Conservation (phyloP, 2,888 invertebrate species). For the Norana najaformis region DNA sequence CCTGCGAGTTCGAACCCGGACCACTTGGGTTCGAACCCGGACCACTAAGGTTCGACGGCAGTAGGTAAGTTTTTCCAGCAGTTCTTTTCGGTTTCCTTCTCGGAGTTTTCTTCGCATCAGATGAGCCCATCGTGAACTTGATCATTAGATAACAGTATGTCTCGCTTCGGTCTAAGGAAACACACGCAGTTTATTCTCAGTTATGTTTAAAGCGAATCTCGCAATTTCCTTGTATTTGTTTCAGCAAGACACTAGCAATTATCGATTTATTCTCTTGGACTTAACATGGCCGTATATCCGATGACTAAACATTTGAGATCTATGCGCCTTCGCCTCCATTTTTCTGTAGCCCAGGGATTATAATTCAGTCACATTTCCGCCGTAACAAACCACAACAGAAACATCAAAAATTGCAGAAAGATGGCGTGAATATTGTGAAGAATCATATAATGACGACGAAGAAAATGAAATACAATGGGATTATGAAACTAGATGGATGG, state of each 20-base stretch:
- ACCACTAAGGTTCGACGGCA: background rate
- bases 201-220: background rate
- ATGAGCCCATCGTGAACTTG: constrained; percentile 31
- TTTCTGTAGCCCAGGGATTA: background rate
- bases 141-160: constrained; percentile 25
- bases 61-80: background rate
- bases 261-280: background rate
- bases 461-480: too few species aligned
- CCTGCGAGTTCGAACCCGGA: background rate
- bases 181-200: constrained; percentile 4
- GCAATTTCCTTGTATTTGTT: background rate
- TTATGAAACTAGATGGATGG: too few species aligned
- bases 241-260: background rate
- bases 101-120: constrained; percentile 27
- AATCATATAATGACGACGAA: too few species aligned
- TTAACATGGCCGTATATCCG: background rate
- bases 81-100: constrained; percentile 24
- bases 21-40: background rate
- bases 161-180: constrained; percentile 6
- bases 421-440: too few species aligned
- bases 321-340: background rate
- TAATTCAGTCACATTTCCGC: too few species aligned
- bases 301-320: background rate
- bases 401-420: background rate
- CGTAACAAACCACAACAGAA: background rate